A percentile compares a stretch with the other conserved stretches of the same genome.
Conservation (phyloP, 2,797 vertebrate species). For the Pampus argenteus region DNA sequence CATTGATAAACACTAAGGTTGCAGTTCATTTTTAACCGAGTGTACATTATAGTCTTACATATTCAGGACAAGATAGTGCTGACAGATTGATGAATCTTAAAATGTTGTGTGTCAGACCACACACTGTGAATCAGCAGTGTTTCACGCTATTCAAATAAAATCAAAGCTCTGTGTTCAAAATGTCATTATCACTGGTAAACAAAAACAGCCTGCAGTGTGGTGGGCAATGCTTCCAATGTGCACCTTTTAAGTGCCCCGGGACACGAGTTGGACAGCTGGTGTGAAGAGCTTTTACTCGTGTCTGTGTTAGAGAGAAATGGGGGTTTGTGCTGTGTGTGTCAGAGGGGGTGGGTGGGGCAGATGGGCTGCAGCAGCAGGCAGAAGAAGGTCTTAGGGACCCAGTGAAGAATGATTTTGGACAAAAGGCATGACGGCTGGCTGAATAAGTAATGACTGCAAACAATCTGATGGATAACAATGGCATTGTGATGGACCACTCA, state of each 20-base stretch:
- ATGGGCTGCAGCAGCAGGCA: slow-evolving; percentile 77
- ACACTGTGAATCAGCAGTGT: background rate
- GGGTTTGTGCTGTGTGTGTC: slow-evolving; percentile 33
- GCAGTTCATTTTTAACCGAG: background rate
- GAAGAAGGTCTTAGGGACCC: slow-evolving; percentile 74
- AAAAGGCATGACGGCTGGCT: slow-evolving; percentile 80
- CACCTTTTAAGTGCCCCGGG: slow-evolving; percentile 65
- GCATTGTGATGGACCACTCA: slow-evolving; percentile 76
- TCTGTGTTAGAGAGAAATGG: slow-evolving; percentile 20
- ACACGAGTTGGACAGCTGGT: slow-evolving; percentile 81
- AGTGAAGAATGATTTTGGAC: slow-evolving; percentile 80
- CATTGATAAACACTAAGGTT: background rate
- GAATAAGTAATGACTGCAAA: slow-evolving; percentile 80
- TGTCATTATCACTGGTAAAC: background rate
- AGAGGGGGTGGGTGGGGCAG: slow-evolving; percentile 70
- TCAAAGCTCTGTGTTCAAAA: background rate
- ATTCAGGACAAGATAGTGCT: slow-evolving; percentile 1
- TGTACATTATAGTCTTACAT: background rate
- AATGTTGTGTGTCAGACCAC: background rate
- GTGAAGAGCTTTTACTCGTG: slow-evolving; percentile 60
- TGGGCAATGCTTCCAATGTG: slow-evolving; percentile 47
- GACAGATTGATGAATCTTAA: background rate
- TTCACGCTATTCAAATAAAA: slow-evolving; percentile 2
- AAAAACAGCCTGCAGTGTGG: slow-evolving; percentile 35
- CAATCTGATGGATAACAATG: slow-evolving; percentile 83